Evolutionary conservation across 2,888 invertebrate species (phyloP).

Genomic region (Gastracanthus pulcherrimus): DNA sequence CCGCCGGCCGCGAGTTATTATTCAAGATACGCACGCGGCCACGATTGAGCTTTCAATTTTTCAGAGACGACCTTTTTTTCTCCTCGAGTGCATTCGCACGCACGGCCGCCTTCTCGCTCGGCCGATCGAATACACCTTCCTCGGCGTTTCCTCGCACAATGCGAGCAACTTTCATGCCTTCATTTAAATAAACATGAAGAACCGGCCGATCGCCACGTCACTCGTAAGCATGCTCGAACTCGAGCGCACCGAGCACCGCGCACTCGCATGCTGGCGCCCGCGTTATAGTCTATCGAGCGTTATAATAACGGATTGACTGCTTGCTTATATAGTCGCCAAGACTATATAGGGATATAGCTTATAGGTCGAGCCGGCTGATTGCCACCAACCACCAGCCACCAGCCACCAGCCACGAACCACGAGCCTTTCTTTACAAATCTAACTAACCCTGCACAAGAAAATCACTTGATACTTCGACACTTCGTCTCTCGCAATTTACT

Average conservation of each 20-base stretch:
- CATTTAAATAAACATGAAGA: conserved; percentile 73
- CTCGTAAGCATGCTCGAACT: conserved; percentile 54
- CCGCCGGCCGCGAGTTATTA: background rate
- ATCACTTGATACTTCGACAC: conserved; percentile 10
- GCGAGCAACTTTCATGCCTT: conserved; percentile 61
- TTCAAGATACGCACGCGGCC: conserved; percentile 10
- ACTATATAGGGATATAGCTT: conserved; percentile 25
- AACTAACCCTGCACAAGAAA: background rate
- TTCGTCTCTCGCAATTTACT: conserved; percentile 63
- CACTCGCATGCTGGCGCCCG: conserved; percentile 70
- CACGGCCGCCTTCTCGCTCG: conserved; percentile 4
- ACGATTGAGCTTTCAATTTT: conserved; percentile 39
- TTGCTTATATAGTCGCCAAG: conserved; percentile 36
- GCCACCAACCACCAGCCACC: too few species aligned
- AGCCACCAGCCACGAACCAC: too few species aligned
- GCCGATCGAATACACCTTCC: conserved; percentile 19
- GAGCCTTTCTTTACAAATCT: conserved; percentile 26
- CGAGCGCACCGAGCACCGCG: conserved; percentile 38
- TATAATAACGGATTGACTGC: conserved; percentile 56
- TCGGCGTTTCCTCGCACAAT: conserved; percentile 46
- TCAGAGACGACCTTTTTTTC: conserved; percentile 4
- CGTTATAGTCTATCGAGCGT: conserved; percentile 61
- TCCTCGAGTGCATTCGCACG: background rate
- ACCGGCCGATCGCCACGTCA: conserved; percentile 75
- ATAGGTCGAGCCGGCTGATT: conserved; percentile 44